These are phyloP conservation scores for Dissostichus mawsoni DNA, from an alignment of 2,113 vertebrate genomes.

Conservation along the genomic window DNA sequence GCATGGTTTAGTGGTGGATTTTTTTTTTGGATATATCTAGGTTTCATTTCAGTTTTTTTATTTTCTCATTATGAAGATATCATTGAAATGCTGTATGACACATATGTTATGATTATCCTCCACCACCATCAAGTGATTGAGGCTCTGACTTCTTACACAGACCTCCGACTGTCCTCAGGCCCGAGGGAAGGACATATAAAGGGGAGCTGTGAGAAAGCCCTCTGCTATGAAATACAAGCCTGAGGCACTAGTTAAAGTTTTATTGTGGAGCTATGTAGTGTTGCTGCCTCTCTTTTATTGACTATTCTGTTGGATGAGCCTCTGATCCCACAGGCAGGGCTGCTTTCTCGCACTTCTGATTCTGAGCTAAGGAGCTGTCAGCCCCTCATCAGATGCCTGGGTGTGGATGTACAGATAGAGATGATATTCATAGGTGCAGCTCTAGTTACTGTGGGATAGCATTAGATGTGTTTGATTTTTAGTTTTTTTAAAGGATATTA, in stretches of 20 bases:
- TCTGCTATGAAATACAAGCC: slow-evolving; percentile 50
- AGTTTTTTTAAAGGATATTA: not conserved
- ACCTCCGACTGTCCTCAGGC: slow-evolving; percentile 46
- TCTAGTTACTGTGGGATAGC: not conserved
- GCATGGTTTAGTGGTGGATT: not conserved
- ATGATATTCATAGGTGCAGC: not conserved
- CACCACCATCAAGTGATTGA: slow-evolving; percentile 28
- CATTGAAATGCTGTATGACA: slow-evolving; percentile 33
- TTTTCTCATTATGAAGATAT: slow-evolving; percentile 21
- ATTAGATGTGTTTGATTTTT: not conserved
- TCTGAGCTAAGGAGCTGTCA: slow-evolving; percentile 32
- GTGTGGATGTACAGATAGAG: not conserved
- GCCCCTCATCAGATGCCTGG: slow-evolving; percentile 33
- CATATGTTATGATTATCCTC: slow-evolving; percentile 36
- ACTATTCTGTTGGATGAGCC: slow-evolving; percentile 62
- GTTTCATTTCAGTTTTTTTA: slow-evolving; percentile 34
- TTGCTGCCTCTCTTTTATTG: slow-evolving; percentile 62
- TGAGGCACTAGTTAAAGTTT: slow-evolving; percentile 68
- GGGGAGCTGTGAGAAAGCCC: slow-evolving; percentile 44
- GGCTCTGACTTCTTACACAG: slow-evolving; percentile 35
- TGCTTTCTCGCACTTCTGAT: slow-evolving; percentile 34
- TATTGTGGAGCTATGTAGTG: slow-evolving; percentile 56
- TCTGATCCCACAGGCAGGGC: slow-evolving; percentile 42
- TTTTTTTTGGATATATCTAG: slow-evolving; percentile 4
- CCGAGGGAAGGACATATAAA: slow-evolving; percentile 51